Percentiles rank a stretch among this genome's conserved stretches.
These are phyloP conservation scores for Pedicia rivosa DNA, from an alignment of 2,888 invertebrate genomes.

Conservation along the genomic window DNA sequence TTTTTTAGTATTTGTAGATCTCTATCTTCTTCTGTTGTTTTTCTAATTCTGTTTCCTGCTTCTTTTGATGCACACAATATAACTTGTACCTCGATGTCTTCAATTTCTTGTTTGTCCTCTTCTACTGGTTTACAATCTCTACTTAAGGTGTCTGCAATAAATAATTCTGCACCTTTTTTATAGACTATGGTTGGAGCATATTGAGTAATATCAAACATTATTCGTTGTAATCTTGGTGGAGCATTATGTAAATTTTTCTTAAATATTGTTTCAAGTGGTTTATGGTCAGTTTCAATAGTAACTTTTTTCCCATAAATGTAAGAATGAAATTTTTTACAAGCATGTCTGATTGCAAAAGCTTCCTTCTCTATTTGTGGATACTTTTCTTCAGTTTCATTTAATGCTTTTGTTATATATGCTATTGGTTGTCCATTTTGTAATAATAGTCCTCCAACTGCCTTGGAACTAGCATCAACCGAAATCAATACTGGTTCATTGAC, in stretches of 20 bases:
- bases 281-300: conserved; percentile 17
- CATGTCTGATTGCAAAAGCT: conserved; percentile 16
- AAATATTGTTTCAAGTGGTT: conserved; percentile 17
- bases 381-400: neutral
- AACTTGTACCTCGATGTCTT: conserved; percentile 9
- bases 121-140: conserved; percentile 11
- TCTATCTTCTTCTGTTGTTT: conserved; percentile 9
- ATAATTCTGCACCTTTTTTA: no score
- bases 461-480: conserved; percentile 15
- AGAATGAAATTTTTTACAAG: no score
- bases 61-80: conserved; percentile 11
- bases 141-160: conserved; percentile 13
- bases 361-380: conserved; percentile 20
- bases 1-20: no score
- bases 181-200: no score
- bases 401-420: neutral
- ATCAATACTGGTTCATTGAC: conserved; percentile 9
- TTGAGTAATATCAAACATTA: conserved; percentile 14
- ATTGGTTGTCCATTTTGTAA: neutral
- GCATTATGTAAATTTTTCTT: conserved; percentile 13
- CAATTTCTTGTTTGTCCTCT: conserved; percentile 4
- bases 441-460: conserved; percentile 8
- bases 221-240: conserved; percentile 15
- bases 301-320: no score
- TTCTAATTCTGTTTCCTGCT: conserved; percentile 5